Evolutionary conservation across 2,113 vertebrate species (phyloP).

Genomic region (Urocitellus parryii): DNA sequence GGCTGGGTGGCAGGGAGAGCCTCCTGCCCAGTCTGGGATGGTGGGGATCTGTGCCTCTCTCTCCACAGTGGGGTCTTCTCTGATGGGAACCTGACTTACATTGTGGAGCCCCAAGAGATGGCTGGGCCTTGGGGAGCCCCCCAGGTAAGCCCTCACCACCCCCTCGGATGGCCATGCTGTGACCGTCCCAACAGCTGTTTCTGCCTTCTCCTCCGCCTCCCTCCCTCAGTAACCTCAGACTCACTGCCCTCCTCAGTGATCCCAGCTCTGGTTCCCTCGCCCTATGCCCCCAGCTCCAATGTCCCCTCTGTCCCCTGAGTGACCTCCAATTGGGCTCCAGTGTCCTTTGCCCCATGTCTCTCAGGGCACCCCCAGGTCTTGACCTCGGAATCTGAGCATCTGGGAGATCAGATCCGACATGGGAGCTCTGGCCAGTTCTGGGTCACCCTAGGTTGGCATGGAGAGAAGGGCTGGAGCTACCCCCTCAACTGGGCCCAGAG

Average conservation of each 20-base stretch:
- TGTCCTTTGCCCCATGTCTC: constrained; percentile 77
- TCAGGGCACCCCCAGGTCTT: constrained; percentile 72
- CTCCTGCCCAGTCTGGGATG: neutral
- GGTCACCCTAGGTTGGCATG: constrained; percentile 62
- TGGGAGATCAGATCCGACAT: constrained; percentile 75
- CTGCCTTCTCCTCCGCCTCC: neutral
- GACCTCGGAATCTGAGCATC: constrained; percentile 79
- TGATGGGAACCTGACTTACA: constrained; percentile 92
- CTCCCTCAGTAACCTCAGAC: constrained; percentile 66
- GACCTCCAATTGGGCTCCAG: constrained; percentile 72
- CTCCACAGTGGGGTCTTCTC: constrained; percentile 94
- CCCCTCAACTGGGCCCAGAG: neutral
- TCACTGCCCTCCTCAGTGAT: constrained; percentile 53
- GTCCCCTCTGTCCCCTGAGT: constrained; percentile 70
- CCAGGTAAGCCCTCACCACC: constrained; percentile 80
- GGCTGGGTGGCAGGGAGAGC: fast-evolving
- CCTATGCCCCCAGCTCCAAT: constrained; percentile 66
- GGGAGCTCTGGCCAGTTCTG: constrained; percentile 74
- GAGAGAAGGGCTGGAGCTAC: constrained; percentile 7
- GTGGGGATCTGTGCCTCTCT: constrained; percentile 35
- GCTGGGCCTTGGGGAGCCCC: constrained; percentile 61
- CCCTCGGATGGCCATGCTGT: fast-evolving
- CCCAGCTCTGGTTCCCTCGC: constrained; percentile 66
- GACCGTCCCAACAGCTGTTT: neutral
- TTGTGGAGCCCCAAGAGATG: constrained; percentile 89